These are phyloP conservation scores for Notocelia uddmanniana DNA, from an alignment of 2,888 invertebrate species.

Conservation along the genomic window DNA sequence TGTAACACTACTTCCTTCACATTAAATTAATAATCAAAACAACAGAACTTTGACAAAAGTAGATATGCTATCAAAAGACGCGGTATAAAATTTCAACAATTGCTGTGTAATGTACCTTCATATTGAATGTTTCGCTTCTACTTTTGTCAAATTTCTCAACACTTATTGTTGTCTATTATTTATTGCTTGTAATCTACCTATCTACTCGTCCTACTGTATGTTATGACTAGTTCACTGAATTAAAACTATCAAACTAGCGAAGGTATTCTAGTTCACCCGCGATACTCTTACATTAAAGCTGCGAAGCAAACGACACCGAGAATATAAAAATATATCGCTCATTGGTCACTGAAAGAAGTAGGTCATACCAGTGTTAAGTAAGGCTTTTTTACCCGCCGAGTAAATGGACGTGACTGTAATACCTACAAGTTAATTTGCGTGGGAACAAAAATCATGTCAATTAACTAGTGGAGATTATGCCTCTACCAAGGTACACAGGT, in stretches of 20 bases:
- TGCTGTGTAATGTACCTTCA: constrained; percentile 55
- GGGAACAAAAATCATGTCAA: too few species aligned
- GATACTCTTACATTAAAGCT: constrained; percentile 55
- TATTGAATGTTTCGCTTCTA: constrained; percentile 54
- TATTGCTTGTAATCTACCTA: constrained; percentile 81
- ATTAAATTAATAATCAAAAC: constrained; percentile 64
- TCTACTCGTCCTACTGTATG: constrained; percentile 64
- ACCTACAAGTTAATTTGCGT: not conserved
- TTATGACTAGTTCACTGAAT: constrained; percentile 58
- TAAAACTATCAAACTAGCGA: constrained; percentile 56
- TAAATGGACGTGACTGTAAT: not conserved
- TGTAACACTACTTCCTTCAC: constrained; percentile 61
- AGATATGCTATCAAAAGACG: constrained; percentile 61
- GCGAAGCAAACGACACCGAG: constrained; percentile 64
- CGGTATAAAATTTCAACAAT: constrained; percentile 57
- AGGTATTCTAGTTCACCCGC: constrained; percentile 51
- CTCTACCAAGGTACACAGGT: not conserved
- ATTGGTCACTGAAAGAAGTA: constrained; percentile 52
- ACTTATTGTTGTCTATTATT: constrained; percentile 64
- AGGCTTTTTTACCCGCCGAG: not conserved
- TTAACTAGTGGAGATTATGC: not conserved
- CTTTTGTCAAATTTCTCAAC: constrained; percentile 73
- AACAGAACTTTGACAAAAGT: constrained; percentile 74
- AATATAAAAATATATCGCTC: constrained; percentile 59
- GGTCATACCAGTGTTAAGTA: constrained; percentile 12